Percentiles rank a stretch among this genome's conserved stretches.
These are phyloP conservation scores for Erannis defoliaria DNA, from an alignment of 2,888 invertebrate species.

Conservation along the genomic window DNA sequence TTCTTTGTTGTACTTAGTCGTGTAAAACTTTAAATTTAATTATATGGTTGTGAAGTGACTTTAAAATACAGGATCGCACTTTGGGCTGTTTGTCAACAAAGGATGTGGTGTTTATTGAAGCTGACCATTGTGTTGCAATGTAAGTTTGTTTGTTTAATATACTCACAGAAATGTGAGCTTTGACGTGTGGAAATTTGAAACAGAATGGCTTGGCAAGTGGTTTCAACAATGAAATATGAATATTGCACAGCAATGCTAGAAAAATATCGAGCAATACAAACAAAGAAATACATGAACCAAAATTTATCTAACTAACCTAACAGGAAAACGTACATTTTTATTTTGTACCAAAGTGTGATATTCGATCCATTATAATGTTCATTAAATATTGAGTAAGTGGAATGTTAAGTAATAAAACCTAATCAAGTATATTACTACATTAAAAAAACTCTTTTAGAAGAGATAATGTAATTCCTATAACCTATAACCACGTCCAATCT, in stretches of 20 bases:
- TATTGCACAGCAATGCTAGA: constrained; percentile 26
- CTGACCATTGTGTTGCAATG: constrained; percentile 71
- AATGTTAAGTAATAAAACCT: too few relatives aligned
- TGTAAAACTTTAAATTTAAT: not conserved
- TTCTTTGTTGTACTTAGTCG: constrained; percentile 1
- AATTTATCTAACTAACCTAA: not conserved
- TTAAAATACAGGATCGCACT: constrained; percentile 39
- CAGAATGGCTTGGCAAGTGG: constrained; percentile 7
- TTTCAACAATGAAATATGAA: constrained; percentile 30
- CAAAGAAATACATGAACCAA: constrained; percentile 13
- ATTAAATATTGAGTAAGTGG: not conserved
- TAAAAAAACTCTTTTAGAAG: too few relatives aligned
- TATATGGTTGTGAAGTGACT: constrained; percentile 26
- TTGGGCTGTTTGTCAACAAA: constrained; percentile 41
- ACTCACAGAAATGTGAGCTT: constrained; percentile 13
- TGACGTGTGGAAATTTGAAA: not conserved
- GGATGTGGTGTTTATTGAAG: constrained; percentile 72
- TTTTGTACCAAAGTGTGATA: too few relatives aligned
- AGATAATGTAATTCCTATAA: too few relatives aligned
- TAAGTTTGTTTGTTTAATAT: constrained; percentile 51
- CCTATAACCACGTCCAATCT: too few relatives aligned
- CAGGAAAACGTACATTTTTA: too few relatives aligned
- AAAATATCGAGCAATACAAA: constrained; percentile 26
- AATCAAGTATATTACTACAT: too few relatives aligned
- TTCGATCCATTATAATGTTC: too few relatives aligned